These are phyloP conservation scores for Amphipoea lucens DNA, from an alignment of 2,888 invertebrate genomes.

Conservation along the genomic window DNA sequence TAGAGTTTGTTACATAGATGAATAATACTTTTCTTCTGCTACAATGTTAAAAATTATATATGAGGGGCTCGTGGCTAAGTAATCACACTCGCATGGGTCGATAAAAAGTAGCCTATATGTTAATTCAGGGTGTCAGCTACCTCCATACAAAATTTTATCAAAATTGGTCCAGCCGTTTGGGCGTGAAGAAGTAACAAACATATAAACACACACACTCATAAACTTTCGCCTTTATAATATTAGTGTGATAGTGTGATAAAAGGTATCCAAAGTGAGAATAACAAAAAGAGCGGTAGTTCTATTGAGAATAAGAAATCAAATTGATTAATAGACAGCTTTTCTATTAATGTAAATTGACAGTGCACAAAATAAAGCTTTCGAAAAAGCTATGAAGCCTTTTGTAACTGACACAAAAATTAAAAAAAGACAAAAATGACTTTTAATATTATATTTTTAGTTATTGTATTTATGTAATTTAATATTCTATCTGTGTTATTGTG, in stretches of 20 bases:
- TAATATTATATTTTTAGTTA: too few species aligned
- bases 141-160: too few species aligned
- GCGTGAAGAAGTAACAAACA: too few species aligned
- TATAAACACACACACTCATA: too few species aligned
- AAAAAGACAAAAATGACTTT: too few species aligned
- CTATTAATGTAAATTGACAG: not conserved
- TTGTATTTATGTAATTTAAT: too few species aligned
- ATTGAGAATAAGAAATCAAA: not conserved
- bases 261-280: not conserved
- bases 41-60: too few species aligned
- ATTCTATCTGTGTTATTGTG: too few species aligned
- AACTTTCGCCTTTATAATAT: too few species aligned
- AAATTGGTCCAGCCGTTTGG: too few species aligned
- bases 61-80: not conserved
- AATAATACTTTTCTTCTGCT: not conserved
- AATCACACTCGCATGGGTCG: not conserved
- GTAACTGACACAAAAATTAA: slow-evolving; percentile 3
- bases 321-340: not conserved
- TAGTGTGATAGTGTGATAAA: not conserved
- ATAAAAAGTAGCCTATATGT: too few species aligned
- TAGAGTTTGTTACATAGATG: not conserved
- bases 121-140: too few species aligned
- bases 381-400: not conserved
- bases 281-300: not conserved
- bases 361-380: not conserved